phyloP scores from a whole-genome alignment of 2,113 vertebrate species.

The Phalacrocorax pelagicus region DNA sequence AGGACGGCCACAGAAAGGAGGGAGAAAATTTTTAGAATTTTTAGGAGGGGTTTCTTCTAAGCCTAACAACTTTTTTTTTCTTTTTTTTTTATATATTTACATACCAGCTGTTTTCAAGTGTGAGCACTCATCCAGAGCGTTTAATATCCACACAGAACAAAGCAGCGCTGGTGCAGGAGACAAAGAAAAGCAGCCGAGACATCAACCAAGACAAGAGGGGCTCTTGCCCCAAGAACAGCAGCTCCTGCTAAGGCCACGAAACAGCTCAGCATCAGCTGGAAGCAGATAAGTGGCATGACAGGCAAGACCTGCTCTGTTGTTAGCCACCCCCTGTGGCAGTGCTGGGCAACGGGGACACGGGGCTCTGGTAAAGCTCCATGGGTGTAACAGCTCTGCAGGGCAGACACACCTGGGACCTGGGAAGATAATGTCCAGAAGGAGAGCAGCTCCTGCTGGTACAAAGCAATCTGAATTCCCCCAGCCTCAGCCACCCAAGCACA shows the following conservation, averaged over 20 bases:
- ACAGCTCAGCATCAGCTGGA: background rate
- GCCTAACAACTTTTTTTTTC: background rate
- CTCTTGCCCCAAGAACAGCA: background rate
- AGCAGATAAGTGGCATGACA: background rate
- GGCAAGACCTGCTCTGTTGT: background rate
- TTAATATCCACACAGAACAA: background rate
- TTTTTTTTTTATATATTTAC: background rate
- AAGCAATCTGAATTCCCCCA: background rate
- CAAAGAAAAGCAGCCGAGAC: background rate
- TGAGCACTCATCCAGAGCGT: background rate
- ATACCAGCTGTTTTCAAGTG: background rate
- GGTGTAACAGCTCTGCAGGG: background rate
- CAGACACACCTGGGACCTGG: background rate
- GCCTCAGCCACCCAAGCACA: background rate
- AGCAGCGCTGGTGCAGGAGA: background rate
- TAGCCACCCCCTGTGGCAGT: background rate
- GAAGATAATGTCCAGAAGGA: background rate
- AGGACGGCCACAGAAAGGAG: background rate
- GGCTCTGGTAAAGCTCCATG: background rate
- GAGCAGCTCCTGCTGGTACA: background rate
- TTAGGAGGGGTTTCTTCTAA: background rate
- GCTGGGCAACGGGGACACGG: accelerated
- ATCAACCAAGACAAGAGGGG: background rate
- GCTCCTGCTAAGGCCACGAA: background rate
- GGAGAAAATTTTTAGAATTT: background rate